Evolutionary conservation across 2,113 vertebrate species (phyloP), one percentile per base, ranked within the genome.

Genomic region (Parus major): DNA sequence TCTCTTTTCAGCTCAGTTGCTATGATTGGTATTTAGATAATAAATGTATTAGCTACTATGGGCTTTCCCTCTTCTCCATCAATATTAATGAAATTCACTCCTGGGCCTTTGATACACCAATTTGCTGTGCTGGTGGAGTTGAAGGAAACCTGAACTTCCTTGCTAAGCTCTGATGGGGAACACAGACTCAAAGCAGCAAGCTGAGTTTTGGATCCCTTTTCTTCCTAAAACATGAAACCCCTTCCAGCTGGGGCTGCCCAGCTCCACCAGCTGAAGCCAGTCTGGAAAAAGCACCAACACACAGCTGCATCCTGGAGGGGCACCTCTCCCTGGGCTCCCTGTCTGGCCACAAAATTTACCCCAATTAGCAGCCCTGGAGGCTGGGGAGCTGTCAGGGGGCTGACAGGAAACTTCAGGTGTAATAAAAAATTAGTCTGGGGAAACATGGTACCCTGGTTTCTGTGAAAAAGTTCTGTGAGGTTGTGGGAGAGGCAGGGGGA

Each of bases 381-480:
- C 27, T 0, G 0, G 35, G 14, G 35, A 80, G 50, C 68, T 77
- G 22, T 47, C 64, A 86, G 68, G 63, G 42, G 69, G 29, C 90
- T 94, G 69, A 21, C 0, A 60, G 90, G 64, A 81, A 86, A 78
- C 33, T 86, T 90, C 80, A 93, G 68, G 76, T 88, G 49, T 16
- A 81, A 59, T 29, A 29, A 85, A 44, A 31, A 35, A 39, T 65
- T 3, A 56, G 8, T 21, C 42, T 73, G 27, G 55, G 75, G 47
- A 83, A 72, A 56, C 0, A 0, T 15, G 3, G 6, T 7, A 52
- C 17, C 0, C 11, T 15, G 36, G 8, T 82, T 93, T 80, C 66
- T 0, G 0, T 0, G 1, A 7, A 49, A 36, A 57, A 12, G 64
- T 21, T 90, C 87, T 42, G 39, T 3, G 59, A 47, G 60, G 78